Evolutionary conservation across 2,113 vertebrate genomes (phyloP).

Genomic region (Aldabrachelys gigantea): DNA sequence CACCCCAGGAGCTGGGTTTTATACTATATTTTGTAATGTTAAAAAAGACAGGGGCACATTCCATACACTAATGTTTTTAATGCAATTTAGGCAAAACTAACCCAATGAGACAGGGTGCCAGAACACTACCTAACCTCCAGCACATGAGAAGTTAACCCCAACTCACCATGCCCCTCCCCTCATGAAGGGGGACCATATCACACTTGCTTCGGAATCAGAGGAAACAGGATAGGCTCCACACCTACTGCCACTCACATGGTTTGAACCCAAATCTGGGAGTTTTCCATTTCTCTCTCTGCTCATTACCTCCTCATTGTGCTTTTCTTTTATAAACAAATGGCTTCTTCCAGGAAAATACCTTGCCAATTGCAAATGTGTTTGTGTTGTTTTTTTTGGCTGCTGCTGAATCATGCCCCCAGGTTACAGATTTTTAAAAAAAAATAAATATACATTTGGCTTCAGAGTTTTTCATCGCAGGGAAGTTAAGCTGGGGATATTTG

Average conservation of each 20-base stretch:
- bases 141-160: neutral
- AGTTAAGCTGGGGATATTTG: neutral
- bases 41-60: neutral
- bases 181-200: neutral
- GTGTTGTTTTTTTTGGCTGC: neutral
- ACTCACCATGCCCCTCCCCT: neutral
- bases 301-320: neutral
- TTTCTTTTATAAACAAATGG: neutral
- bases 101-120: neutral
- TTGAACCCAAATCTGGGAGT: neutral
- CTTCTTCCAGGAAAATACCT: neutral
- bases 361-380: neutral
- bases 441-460: neutral
- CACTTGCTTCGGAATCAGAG: neutral
- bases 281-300: neutral
- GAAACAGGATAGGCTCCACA: neutral
- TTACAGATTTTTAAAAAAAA: neutral
- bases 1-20: neutral
- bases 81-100: conserved; percentile 1
- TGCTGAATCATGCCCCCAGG: rapidly evolving
- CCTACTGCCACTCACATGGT: neutral
- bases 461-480: neutral
- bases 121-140: neutral
- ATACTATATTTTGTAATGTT: neutral
- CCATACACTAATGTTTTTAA: neutral